Evolutionary conservation across 2,113 vertebrate species (phyloP).

Genomic region (Speoplatyrhinus poulsoni): DNA sequence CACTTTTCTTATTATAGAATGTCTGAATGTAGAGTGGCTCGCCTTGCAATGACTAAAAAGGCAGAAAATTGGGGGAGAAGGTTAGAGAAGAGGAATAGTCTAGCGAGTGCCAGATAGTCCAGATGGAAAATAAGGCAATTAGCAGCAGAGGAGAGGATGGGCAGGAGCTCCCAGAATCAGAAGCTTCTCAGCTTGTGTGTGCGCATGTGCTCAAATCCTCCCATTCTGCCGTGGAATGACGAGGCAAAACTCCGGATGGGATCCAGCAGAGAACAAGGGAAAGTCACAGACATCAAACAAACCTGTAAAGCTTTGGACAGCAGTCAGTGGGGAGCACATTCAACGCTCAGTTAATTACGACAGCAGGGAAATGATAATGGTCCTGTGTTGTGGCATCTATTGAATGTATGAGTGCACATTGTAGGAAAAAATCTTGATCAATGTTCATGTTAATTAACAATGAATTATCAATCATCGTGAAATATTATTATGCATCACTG

Average conservation of each 20-base stretch:
- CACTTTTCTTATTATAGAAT: background rate
- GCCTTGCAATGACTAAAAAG: background rate
- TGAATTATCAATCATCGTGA: too few species aligned
- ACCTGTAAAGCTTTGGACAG: constrained; percentile 48
- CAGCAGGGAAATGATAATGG: constrained; percentile 43
- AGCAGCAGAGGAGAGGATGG: constrained; percentile 35
- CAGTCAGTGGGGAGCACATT: constrained; percentile 34
- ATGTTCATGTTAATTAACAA: too few species aligned
- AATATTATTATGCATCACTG: too few species aligned
- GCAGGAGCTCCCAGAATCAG: constrained; percentile 40
- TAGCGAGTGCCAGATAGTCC: constrained; percentile 40
- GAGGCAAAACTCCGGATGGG: constrained; percentile 22
- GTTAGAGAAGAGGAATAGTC: constrained; percentile 16
- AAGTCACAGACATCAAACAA: constrained; percentile 62
- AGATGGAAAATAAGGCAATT: constrained; percentile 62
- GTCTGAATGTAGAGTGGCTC: background rate
- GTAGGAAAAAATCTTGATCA: too few species aligned
- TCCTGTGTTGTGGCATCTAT: constrained; percentile 29
- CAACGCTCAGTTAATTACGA: constrained; percentile 50
- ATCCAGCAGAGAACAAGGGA: constrained; percentile 58
- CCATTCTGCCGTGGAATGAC: constrained; percentile 28
- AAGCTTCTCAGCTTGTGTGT: constrained; percentile 20
- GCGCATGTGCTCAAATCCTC: background rate
- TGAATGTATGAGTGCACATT: background rate
- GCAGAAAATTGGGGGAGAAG: constrained; percentile 5